These are phyloP conservation scores for Acanthiza pusilla DNA, from an alignment of 2,797 vertebrate species.

Conservation along the genomic window DNA sequence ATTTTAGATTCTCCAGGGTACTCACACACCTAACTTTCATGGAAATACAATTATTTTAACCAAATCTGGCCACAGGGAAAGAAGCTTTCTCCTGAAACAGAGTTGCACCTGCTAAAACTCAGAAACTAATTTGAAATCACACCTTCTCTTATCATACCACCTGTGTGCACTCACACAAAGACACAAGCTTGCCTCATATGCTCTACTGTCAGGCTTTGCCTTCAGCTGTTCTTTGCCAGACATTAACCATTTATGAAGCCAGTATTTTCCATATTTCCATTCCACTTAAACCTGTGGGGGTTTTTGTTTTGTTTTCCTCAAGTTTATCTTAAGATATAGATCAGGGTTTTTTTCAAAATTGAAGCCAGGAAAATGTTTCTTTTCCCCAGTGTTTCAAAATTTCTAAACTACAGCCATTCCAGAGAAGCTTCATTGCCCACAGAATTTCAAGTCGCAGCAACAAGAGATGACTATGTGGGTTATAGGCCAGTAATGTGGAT, in stretches of 20 bases:
- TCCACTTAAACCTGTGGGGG: not conserved
- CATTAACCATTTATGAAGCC: not conserved
- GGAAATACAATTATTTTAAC: not conserved
- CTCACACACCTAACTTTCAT: not conserved
- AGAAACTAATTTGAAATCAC: not conserved
- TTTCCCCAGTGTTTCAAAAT: not conserved
- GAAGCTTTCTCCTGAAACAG: not conserved
- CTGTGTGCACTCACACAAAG: not conserved
- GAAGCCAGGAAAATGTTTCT: not conserved
- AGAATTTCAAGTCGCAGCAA: not conserved
- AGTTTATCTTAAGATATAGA: not conserved
- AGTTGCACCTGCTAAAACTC: not conserved
- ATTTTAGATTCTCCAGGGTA: not conserved
- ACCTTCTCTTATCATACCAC: not conserved
- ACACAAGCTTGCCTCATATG: not conserved
- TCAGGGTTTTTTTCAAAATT: not conserved
- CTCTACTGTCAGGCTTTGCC: not conserved
- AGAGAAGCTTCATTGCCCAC: not conserved
- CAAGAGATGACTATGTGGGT: not conserved
- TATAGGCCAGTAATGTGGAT: not conserved
- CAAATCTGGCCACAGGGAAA: not conserved
- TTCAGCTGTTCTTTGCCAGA: not conserved
- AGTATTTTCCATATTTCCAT: not conserved
- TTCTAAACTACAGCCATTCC: not conserved
- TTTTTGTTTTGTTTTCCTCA: not conserved